phyloP scores from a whole-genome alignment of 2,888 invertebrate genomes.

The Pandemis corylana region DNA sequence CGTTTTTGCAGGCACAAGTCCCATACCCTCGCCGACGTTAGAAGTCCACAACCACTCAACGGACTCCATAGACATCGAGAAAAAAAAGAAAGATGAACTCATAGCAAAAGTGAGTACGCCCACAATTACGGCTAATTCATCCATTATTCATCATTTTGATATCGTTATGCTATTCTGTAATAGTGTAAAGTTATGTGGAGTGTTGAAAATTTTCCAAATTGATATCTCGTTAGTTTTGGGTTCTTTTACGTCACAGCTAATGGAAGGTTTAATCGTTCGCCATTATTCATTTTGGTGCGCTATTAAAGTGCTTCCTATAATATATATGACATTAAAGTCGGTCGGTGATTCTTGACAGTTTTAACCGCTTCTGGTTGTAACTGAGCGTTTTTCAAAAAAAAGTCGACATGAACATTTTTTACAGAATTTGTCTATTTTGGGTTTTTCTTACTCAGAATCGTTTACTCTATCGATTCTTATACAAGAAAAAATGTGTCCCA shows the following conservation, averaged over 20 bases:
- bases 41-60: slow-evolving; percentile 91
- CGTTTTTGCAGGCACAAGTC: slow-evolving; percentile 86
- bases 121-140: slow-evolving; percentile 47
- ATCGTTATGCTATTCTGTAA: slow-evolving; percentile 59
- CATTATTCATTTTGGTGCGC: not conserved
- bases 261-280: not conserved
- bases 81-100: slow-evolving; percentile 87
- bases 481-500: too few species aligned
- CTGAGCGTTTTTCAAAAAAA: too few species aligned
- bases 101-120: slow-evolving; percentile 80
- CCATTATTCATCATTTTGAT: slow-evolving; percentile 58
- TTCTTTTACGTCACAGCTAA: slow-evolving; percentile 46
- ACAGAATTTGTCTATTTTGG: too few species aligned
- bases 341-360: not conserved
- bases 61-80: slow-evolving; percentile 89
- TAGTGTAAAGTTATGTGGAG: slow-evolving; percentile 62
- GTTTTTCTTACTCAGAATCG: too few species aligned
- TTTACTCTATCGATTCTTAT: too few species aligned
- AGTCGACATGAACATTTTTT: too few species aligned
- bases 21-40: slow-evolving; percentile 89
- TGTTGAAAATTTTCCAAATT: slow-evolving; percentile 65
- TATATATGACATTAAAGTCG: not conserved
- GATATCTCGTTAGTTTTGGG: slow-evolving; percentile 64
- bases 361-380: not conserved
- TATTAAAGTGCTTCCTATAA: not conserved